These are phyloP conservation scores for Epizoanthus rinbou DNA, from an alignment of 92 coral and sea anemone genomes.

Conservation along the genomic window DNA sequence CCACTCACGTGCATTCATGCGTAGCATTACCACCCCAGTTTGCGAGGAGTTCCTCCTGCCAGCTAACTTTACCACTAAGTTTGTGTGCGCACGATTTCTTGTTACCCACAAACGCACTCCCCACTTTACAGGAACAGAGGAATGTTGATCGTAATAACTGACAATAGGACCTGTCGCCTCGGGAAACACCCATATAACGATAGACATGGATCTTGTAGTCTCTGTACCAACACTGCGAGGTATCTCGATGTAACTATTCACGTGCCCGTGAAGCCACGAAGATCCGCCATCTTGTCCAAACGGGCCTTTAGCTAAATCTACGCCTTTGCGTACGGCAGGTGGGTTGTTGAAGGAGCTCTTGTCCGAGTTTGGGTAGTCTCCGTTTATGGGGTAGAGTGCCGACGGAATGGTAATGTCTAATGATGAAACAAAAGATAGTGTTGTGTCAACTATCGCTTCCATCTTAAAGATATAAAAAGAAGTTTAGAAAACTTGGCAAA, in stretches of 20 bases:
- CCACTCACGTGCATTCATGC: background rate
- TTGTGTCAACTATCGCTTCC: too few species aligned
- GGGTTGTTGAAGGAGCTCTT: constrained; percentile 1
- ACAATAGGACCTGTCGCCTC: constrained; percentile 13
- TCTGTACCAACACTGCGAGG: background rate
- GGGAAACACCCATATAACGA: constrained; percentile 18
- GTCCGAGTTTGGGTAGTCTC: background rate
- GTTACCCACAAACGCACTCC: constrained; percentile 11
- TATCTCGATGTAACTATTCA: background rate
- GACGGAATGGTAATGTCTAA: background rate
- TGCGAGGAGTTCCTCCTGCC: background rate
- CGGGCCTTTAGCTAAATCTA: constrained; percentile 3
- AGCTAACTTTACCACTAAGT: background rate
- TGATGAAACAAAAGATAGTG: background rate
- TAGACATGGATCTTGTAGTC: background rate
- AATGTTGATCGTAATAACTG: background rate
- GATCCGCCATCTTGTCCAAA: constrained; percentile 25
- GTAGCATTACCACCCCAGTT: background rate
- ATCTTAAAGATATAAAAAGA: too few species aligned
- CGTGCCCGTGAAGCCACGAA: background rate
- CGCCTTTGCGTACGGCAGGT: background rate
- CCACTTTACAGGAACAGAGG: too few species aligned
- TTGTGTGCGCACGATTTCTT: background rate
- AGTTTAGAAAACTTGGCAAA: too few species aligned
- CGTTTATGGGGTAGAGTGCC: background rate